Evolutionary conservation across 2,113 vertebrate genomes (phyloP), one percentile per base, ranked within the genome.

Genomic region (Bufo gargarizans): DNA sequence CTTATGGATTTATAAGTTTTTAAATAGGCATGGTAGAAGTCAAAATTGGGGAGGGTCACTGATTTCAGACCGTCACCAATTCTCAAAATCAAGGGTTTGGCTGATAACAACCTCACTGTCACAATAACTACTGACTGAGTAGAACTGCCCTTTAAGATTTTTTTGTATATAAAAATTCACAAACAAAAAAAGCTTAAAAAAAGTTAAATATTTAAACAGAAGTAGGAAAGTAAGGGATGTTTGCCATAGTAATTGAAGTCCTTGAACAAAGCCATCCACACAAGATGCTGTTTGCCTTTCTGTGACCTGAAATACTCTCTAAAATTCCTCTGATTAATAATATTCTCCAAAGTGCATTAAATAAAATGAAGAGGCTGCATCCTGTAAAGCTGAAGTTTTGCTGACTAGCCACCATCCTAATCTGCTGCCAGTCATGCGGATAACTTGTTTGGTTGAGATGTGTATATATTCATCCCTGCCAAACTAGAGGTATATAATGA

Each of bases 381-480:
- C 22, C 77, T 17, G 33, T 12, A 16, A 3, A 47, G 71, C 71
- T 58, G 55, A 16, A 13, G 33, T n/a, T 22, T 12, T 58, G 72
- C 72, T 76, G 72, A 76, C 3, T 16, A 6, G 6, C 55, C 55
- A 59, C 43, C 50, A n/a, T 33, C 50, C 55, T 59, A 33, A 80
- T 80, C 55, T 80, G 50, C 77, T 80, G 53, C 22, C 77, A 80
- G 77, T 56, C n/a, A 80, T 80, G 77, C 77, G 43, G 77, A 80
- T 80, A 58, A 58, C 53, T 80, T 13, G 6, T 79, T 49, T 11
- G 74, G 45, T 22, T 47, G 71, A 47, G 45, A 76, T 50, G 72
- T 49, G 43, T 47, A 74, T 6, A 17, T 53, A 55, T n/a, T 56
- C 49, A n/a, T 7, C 1, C 56, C 77, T 56, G 9, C 10, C n/a